phyloP scores from a whole-genome alignment of 2,113 vertebrate genomes.

The Bos taurus region ARS-UCD2.0 NC_037337.1:44510501-44511000 shows the following conservation, averaged over 20 bases:
- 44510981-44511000: background rate
- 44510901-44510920: background rate
- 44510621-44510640: background rate
- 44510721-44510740: background rate
- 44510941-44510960: background rate
- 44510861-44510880: background rate
- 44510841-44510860: background rate
- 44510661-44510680: background rate
- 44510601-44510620: background rate
- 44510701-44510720: background rate
- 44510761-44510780: background rate
- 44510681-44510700: background rate
- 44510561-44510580: background rate
- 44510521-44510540: background rate
- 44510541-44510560: background rate
- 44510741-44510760: background rate
- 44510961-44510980: background rate
- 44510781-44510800: background rate
- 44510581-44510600: background rate
- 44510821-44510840: background rate
- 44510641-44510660: background rate
- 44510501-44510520: background rate
- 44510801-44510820: background rate
- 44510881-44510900: background rate
- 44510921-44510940: background rate